Evolutionary conservation across 1,140 invertebrate species (phyloP), one percentile per base, ranked within the genome.

Genomic region (Helicoverpa armigera): DNA sequence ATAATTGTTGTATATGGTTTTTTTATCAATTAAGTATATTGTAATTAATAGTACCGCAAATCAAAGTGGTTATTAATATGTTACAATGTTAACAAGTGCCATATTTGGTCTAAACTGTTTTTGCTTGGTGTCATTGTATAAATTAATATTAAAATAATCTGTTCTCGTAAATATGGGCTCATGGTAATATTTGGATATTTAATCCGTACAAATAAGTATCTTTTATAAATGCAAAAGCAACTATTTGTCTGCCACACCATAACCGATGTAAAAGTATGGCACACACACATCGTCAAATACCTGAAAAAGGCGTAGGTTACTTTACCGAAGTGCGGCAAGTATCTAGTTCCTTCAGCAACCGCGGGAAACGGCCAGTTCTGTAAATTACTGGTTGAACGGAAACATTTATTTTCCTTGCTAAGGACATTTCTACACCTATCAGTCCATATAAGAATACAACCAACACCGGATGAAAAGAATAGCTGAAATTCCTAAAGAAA

Each of bases 81-180:
- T 63, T 11, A 50, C 50, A 16, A 16, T 76, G 73, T 63, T 63
- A 12, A 51, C 73, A 76, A 58, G 18, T 63, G 9, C 73, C 73
- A 61, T 73, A 63, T 51, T 76, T 76, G 58, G 56, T 35, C 12
- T 76, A 76, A 76, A 61, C 31, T 58, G 73, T 61, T 73, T 54
- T 51, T 63, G 73, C 65, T 4, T 16, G n/a, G 18, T 69, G 65
- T 69, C 65, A 23, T 51, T 69, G 65, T 50, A 69, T 69, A 69
- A 69, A 69, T 69, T 43, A 67, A 18, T 67, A 48, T 48, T 67
- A 13, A 5, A 69, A 50, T 50, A 23, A 48, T 16, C 65, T 4
- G 16, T 50, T 69, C 7, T 11, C 16, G 2, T 50, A 18, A 69
- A 18, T 69, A 50, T 69, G 65, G 65, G 23, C 23, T 2, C 23